A percentile compares a stretch with the other conserved stretches of the same genome.
These are phyloP conservation scores for Paramormyrops hopkinsi DNA, from an alignment of 2,797 vertebrate species.

Conservation along the genomic window DNA sequence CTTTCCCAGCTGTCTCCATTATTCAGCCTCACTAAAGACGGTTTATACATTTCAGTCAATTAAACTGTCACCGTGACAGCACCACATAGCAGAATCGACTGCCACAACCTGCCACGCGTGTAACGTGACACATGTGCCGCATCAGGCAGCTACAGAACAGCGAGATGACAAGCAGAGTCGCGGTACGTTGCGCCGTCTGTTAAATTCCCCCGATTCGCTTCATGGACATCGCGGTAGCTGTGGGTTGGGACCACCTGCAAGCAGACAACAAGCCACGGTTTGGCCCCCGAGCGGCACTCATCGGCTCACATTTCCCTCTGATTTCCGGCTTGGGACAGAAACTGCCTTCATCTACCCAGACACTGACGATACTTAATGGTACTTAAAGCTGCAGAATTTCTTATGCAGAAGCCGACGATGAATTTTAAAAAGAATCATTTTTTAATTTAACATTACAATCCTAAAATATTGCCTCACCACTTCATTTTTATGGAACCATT, in stretches of 20 bases:
- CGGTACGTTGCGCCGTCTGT: background rate
- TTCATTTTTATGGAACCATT: background rate
- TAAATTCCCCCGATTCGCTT: background rate
- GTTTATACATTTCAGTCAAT: conserved; percentile 1
- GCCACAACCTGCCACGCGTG: background rate
- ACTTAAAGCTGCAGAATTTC: background rate
- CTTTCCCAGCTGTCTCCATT: background rate
- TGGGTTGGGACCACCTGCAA: background rate
- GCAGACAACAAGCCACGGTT: background rate
- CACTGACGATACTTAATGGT: background rate
- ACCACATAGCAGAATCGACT: background rate
- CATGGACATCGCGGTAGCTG: background rate
- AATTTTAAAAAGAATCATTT: background rate
- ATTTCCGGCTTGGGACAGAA: background rate
- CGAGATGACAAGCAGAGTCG: background rate
- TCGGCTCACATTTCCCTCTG: background rate
- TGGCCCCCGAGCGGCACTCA: background rate
- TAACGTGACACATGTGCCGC: background rate
- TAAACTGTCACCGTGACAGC: background rate
- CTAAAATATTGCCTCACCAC: background rate
- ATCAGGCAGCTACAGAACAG: background rate
- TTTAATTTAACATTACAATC: background rate
- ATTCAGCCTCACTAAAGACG: background rate
- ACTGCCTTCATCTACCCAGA: background rate
- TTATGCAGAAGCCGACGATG: background rate